Evolutionary conservation across 1,140 invertebrate genomes (phyloP).

Genomic region (Mamestra configurata): DNA sequence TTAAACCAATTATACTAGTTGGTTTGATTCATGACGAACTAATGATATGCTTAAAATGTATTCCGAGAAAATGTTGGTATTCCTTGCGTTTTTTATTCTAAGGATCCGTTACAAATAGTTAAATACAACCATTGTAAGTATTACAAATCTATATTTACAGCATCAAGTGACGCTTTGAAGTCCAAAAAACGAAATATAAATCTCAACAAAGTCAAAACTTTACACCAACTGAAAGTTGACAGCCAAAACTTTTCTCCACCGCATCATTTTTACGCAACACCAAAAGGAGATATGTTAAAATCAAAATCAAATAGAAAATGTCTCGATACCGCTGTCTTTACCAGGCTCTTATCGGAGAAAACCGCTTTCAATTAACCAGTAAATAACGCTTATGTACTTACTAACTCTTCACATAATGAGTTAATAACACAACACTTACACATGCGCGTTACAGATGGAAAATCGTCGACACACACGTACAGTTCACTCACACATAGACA

Average conservation of each 20-base stretch:
- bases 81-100: too few species aligned
- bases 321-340: conserved; percentile 67
- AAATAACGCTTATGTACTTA: conserved; percentile 82
- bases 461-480: conserved; percentile 75
- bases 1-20: too few species aligned
- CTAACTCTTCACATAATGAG: conserved; percentile 87
- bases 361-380: conserved; percentile 86
- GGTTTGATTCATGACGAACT: too few species aligned
- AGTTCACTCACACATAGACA: conserved; percentile 71
- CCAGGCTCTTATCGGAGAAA: conserved; percentile 76
- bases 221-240: conserved; percentile 24
- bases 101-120: too few species aligned
- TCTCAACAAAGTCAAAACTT: neutral
- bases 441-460: conserved; percentile 74
- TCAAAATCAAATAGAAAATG: conserved; percentile 48
- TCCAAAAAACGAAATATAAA: conserved; percentile 24
- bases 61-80: too few species aligned
- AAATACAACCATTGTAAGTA: too few species aligned
- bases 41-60: too few species aligned
- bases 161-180: neutral
- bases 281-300: conserved; percentile 36
- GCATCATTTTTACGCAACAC: conserved; percentile 23
- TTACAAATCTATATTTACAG: neutral
- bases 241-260: conserved; percentile 11
- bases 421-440: conserved; percentile 85